phyloP scores from a whole-genome alignment of 2,888 invertebrate genomes.

The Drosophila paranaensis region DNA sequence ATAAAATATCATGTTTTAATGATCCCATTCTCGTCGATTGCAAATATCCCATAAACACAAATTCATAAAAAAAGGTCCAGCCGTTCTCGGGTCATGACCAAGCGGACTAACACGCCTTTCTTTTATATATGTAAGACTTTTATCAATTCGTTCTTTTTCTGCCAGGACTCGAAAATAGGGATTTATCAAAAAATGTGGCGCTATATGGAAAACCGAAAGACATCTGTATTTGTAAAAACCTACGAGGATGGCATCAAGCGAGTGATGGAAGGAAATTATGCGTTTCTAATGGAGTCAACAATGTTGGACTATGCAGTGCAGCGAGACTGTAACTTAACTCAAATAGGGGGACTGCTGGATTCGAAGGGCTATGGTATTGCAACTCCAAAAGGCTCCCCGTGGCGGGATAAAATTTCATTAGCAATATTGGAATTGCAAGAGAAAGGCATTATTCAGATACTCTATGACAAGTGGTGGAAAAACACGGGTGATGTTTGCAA shows the following conservation, averaged over 20 bases:
- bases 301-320: slow-evolving; percentile 98
- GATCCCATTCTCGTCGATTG: too few species aligned
- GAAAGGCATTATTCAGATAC: slow-evolving; percentile 95
- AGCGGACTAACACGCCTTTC: too few species aligned
- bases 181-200: slow-evolving; percentile 98
- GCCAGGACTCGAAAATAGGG: slow-evolving; percentile 93
- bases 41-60: too few species aligned
- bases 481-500: slow-evolving; percentile 96
- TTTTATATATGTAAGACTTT: too few species aligned
- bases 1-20: not conserved
- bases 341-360: slow-evolving; percentile 91
- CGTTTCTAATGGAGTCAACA: slow-evolving; percentile 99
- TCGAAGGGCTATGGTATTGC: slow-evolving; percentile 95
- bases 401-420: slow-evolving; percentile 98
- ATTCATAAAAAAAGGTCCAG: too few species aligned
- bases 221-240: slow-evolving; percentile 93
- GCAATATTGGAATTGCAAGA: slow-evolving; percentile 98
- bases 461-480: slow-evolving; percentile 99
- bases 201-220: slow-evolving; percentile 93
- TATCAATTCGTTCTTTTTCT: not conserved
- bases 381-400: slow-evolving; percentile 97
- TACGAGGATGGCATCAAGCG: slow-evolving; percentile 96
- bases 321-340: slow-evolving; percentile 98
- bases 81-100: too few species aligned
- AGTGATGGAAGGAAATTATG: slow-evolving; percentile 96